These are phyloP conservation scores for Danaus melanippus DNA, from an alignment of 1,140 invertebrate species.

Conservation along the genomic window DNA sequence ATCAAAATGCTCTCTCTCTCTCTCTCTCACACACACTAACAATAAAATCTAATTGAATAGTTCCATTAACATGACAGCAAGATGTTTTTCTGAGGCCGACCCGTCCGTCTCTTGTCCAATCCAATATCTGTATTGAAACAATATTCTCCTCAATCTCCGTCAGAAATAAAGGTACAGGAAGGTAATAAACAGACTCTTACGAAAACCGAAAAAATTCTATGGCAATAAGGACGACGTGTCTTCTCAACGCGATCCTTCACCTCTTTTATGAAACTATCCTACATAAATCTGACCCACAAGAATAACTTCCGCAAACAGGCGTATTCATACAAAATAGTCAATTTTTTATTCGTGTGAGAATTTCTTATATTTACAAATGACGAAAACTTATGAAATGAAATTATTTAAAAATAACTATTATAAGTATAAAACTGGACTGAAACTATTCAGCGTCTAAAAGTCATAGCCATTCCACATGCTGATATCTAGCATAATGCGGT, in stretches of 20 bases:
- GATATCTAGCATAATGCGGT: slow-evolving; percentile 14
- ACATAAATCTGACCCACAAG: neutral
- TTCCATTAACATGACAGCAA: no score
- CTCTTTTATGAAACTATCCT: slow-evolving; percentile 10
- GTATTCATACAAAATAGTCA: no score
- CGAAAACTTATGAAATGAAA: neutral
- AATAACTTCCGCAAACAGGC: no score
- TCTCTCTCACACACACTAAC: no score
- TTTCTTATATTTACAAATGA: no score
- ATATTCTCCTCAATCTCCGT: slow-evolving; percentile 4
- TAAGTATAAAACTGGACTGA: neutral
- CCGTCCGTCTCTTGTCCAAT: no score
- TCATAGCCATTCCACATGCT: slow-evolving; percentile 11
- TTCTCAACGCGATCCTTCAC: slow-evolving; percentile 3
- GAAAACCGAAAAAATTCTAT: slow-evolving; percentile 15
- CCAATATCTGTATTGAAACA: neutral
- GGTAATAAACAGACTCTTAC: slow-evolving; percentile 13
- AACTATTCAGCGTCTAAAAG: slow-evolving; percentile 5
- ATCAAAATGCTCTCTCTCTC: no score
- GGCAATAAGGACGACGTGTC: slow-evolving; percentile 8
- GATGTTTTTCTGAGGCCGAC: no score
- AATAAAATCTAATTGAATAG: no score
- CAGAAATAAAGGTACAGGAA: slow-evolving; percentile 9
- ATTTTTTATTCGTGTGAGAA: no score
- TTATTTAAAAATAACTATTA: neutral